These are phyloP conservation scores for Puntigrus tetrazona DNA, from an alignment of 2,113 vertebrate genomes.

Conservation along the genomic window DNA sequence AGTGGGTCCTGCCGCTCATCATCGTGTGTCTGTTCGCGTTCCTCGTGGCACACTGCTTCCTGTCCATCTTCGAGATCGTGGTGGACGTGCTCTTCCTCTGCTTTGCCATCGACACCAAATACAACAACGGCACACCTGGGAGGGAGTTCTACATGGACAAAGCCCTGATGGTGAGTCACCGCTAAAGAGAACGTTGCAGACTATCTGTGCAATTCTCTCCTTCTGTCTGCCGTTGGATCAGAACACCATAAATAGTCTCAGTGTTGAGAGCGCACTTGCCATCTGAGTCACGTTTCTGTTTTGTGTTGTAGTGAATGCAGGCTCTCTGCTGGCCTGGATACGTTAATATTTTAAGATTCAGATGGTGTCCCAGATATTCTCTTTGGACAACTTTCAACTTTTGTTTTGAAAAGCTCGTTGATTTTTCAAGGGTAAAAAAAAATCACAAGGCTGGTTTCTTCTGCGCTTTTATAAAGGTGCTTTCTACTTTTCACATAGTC, in stretches of 20 bases:
- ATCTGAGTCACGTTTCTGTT: not conserved
- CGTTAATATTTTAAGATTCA: conserved; percentile 45
- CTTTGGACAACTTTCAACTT: conserved; percentile 15
- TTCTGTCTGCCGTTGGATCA: not conserved
- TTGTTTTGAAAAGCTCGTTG: conserved; percentile 31
- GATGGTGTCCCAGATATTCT: conserved; percentile 41
- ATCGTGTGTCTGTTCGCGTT: conserved; percentile 97
- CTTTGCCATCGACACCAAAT: conserved; percentile 97
- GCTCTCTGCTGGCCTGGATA: conserved; percentile 32
- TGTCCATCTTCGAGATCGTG: conserved; percentile 97
- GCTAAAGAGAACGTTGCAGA: not conserved
- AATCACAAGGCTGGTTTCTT: not conserved
- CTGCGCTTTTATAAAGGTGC: not conserved
- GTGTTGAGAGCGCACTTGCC: conserved; percentile 9
- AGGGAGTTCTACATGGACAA: conserved; percentile 99
- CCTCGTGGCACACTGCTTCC: conserved; percentile 97
- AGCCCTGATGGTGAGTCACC: conserved; percentile 87
- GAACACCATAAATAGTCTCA: conserved; percentile 18
- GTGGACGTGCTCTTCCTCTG: conserved; percentile 98
- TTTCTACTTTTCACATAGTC: conserved; percentile 1
- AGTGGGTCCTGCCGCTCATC: conserved; percentile 93
- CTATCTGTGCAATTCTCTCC: not conserved
- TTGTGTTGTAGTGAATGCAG: not conserved
- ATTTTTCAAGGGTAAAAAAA: not conserved
- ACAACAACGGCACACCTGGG: conserved; percentile 94